Conservation (phyloP, 35 echinoderm and acorn worm species). For the Lytechinus pictus region DNA sequence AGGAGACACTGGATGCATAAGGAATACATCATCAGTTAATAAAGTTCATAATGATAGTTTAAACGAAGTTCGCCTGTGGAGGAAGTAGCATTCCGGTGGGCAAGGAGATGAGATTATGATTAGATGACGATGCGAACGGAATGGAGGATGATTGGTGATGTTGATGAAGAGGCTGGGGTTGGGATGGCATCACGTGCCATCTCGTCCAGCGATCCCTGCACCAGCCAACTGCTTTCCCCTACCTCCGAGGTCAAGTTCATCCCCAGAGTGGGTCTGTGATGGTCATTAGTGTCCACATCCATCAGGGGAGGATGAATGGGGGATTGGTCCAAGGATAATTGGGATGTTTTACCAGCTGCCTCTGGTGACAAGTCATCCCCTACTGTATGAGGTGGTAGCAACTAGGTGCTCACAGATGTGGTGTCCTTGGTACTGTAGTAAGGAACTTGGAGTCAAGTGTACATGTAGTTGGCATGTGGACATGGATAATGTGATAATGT, state of each 20-base stretch:
- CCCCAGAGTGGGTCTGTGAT: slow-evolving; percentile 13
- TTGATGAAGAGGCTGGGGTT: neutral
- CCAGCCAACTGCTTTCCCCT: neutral
- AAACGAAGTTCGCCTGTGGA: neutral
- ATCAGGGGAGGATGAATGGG: slow-evolving; percentile 33
- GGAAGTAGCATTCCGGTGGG: neutral
- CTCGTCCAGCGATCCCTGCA: neutral
- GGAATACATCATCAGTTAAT: no score
- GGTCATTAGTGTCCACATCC: slow-evolving; percentile 28
- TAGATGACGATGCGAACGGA: neutral
- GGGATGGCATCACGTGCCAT: neutral
- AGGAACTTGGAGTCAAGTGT: neutral
- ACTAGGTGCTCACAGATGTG: neutral
- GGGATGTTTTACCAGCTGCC: slow-evolving; percentile 53
- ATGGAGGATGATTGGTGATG: slow-evolving; percentile 44
- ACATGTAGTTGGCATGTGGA: neutral
- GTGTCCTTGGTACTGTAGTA: neutral
- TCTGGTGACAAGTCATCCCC: slow-evolving; percentile 1
- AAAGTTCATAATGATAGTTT: neutral
- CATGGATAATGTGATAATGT: neutral
- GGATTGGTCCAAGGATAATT: slow-evolving; percentile 25
- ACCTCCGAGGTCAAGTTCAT: slow-evolving; percentile 9
- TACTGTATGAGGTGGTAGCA: neutral
- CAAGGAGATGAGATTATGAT: neutral
- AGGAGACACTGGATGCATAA: no score